Conservation (phyloP, 2,113 vertebrate genomes). For the Psilopogon haemacephalus region DNA sequence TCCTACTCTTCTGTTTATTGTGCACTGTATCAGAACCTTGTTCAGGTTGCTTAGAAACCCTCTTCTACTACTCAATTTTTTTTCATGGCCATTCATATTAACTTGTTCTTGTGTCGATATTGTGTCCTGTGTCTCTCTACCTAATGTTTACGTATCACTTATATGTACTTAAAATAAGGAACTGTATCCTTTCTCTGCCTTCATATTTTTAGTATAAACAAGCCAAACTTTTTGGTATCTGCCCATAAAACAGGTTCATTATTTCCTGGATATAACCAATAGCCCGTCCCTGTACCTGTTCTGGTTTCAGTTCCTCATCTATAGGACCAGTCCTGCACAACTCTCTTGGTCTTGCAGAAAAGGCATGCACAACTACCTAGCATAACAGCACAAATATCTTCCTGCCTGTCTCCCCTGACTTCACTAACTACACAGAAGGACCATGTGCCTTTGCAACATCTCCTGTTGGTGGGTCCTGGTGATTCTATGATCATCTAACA, state of each 20-base stretch:
- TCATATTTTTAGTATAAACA: background rate
- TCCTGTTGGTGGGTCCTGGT: background rate
- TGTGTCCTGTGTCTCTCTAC: background rate
- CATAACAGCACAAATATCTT: background rate
- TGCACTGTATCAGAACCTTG: background rate
- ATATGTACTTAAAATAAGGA: background rate
- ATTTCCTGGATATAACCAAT: background rate
- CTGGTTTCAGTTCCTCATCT: constrained; percentile 5
- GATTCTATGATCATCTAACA: background rate
- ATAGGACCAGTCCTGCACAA: background rate
- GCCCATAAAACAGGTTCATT: background rate
- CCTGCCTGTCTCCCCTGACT: background rate
- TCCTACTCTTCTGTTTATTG: background rate
- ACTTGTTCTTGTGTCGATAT: background rate
- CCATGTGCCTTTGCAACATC: background rate
- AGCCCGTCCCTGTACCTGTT: background rate
- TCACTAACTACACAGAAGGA: background rate
- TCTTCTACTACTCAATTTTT: background rate
- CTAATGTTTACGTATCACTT: background rate
- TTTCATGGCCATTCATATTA: background rate
- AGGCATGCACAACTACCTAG: background rate
- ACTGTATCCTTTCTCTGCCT: background rate
- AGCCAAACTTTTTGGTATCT: background rate
- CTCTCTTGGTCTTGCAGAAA: background rate
- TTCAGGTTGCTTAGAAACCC: constrained; percentile 36